Evolutionary conservation across 2,888 invertebrate genomes (phyloP), one percentile per base, ranked within the genome.

Genomic region (Pseudococcus jackbeardsleyi): DNA sequence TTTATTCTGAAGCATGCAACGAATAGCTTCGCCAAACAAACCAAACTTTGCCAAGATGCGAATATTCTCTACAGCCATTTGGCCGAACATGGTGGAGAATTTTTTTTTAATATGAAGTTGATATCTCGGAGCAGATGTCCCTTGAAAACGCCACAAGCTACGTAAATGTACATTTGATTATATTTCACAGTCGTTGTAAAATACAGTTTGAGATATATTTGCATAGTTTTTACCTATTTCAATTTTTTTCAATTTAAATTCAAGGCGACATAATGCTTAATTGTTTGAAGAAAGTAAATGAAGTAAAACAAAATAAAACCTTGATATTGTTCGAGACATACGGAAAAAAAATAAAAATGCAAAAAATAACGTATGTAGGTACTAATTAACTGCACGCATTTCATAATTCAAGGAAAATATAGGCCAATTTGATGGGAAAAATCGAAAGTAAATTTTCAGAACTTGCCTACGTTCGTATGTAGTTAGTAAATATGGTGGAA

Each of bases 351-450:
- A 54, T n/a, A 8, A 1, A 64, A 64, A 64, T 64, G 19, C 64
- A 64, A 64, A 64, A 64, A 1, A 64, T n/a, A 64, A 64, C 48
- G 48, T 50, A 64, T 11, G 5, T 64, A 54, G 7, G 9, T 9
- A 19, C 8, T 64, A 64, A 64, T 64, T 64, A 64, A 64, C 64
- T 64, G 11, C 64, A 64, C 64, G 64, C 64, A 64, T 22, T 64
- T 64, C 11, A 42, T 22, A 22, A 22, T 64, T 64, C 22, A 64
- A 64, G 64, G 22, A 64, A 64, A 64, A 64, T 64, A 22, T 64
- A 64, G 64, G 64, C 64, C 22, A 22, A 11, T 64, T 64, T 22
- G 64, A 64, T 64, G 64, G 9, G 64, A 64, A 64, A 59, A 64
- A 64, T 64, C 22, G 64, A 64, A 64, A 64, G 22, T 22, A 9